Conservation (phyloP, 2,797 vertebrate genomes). For the Uromys caudimaculatus region DNA sequence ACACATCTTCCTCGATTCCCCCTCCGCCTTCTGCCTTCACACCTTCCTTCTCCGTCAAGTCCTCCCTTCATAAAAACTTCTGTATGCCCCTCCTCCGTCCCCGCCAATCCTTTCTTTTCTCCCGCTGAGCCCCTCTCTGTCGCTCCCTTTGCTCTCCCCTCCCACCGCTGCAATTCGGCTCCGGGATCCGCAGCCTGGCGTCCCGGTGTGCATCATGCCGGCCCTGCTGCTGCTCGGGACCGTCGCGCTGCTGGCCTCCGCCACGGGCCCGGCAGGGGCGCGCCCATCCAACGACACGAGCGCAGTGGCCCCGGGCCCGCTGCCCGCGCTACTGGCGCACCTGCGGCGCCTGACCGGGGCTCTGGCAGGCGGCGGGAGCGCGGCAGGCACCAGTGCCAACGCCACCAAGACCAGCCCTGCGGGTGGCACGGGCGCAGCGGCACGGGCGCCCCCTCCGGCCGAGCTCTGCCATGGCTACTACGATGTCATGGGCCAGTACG, state of each 20-base stretch:
- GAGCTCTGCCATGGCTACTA: slow-evolving; percentile 95
- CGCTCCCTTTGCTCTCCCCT: neutral
- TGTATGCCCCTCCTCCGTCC: neutral
- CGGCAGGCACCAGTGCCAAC: slow-evolving; percentile 81
- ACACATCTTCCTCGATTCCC: neutral
- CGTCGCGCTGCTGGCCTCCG: slow-evolving; percentile 62
- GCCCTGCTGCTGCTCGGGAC: slow-evolving; percentile 71
- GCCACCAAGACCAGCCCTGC: slow-evolving; percentile 85
- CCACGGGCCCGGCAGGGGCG: slow-evolving; percentile 66
- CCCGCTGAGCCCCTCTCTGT: neutral
- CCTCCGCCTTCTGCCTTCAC: neutral
- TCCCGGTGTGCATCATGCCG: slow-evolving; percentile 70
- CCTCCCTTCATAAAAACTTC: neutral
- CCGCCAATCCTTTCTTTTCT: neutral
- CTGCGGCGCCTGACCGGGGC: slow-evolving; percentile 90
- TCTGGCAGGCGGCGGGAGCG: slow-evolving; percentile 88
- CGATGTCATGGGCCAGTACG: slow-evolving; percentile 96
- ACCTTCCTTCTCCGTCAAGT: neutral
- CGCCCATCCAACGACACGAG: slow-evolving; percentile 77
- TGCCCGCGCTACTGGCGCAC: slow-evolving; percentile 84
- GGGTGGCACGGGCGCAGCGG: slow-evolving; percentile 82
- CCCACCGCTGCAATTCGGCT: neutral
- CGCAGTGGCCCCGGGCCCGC: slow-evolving; percentile 73
- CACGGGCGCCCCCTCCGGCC: slow-evolving; percentile 74
- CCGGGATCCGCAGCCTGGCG: slow-evolving; percentile 63